Evolutionary conservation across 2,113 vertebrate species (phyloP), one percentile per base, ranked within the genome.

Genomic region (Gymnocephalus cernua): DNA sequence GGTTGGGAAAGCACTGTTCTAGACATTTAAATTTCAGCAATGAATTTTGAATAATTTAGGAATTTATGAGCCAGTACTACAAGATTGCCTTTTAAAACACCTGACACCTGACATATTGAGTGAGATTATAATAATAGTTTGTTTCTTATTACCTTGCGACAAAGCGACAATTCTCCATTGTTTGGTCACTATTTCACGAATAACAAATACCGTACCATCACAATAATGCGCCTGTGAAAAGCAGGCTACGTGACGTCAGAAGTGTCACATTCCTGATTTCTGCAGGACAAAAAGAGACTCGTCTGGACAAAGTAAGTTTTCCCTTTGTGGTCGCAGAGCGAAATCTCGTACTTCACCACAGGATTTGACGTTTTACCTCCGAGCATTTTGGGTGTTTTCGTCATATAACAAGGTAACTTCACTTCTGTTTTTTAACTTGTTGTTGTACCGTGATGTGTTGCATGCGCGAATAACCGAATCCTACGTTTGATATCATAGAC

Each of bases 241-340:
- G 0, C 27, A 6, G 25, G 15, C 7, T 0, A 0, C 4, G 32
- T 87, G 83, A 88, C 89, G 90, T 89, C 83, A 86, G 0, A 14
- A 21, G 54, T 21, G 53, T 82, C 68, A 51, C 5, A 86, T 92
- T 92, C 83, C 87, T 13, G 19, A 35, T 4, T 6, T 58, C 69
- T 77, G 11, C 44, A 16, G 75, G 25, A 74, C 66, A 75, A 79
- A 83, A 57, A 32, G 61, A 47, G 62, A 13, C 86, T 48, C 80
- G 88, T 84, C 68, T 14, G 57, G 78, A 75, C 84, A n/a, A 32
- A 25, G 59, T 78, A 19, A 21, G 4, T 27, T 27, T 48, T 2
- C 23, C 6, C 45, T 19, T 27, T 0, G 50, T 29, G 4, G 0
- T 51, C 41, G 7, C 23, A 12, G 29, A 71, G 21, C 0, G 13